Evolutionary conservation across 2,113 vertebrate species (phyloP).

Genomic region (human): DNA sequence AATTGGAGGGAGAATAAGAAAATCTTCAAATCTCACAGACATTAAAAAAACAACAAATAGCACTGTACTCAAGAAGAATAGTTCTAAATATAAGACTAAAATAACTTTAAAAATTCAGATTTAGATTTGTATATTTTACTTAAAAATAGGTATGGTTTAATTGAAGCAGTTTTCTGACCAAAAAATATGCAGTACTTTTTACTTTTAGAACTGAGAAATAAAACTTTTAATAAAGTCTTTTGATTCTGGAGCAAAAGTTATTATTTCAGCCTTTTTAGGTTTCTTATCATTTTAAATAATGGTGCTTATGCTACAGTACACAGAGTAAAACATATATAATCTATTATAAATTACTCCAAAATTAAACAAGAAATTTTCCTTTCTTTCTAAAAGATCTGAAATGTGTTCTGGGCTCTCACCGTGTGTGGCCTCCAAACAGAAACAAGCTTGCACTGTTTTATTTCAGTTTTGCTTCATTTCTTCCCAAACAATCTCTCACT

Average conservation of each 20-base stretch:
- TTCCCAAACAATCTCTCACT: constrained; percentile 83
- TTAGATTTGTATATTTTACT: not conserved
- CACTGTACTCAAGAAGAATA: not conserved
- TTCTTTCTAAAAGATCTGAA: constrained; percentile 76
- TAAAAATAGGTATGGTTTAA: not conserved
- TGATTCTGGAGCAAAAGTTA: not conserved
- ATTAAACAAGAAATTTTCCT: constrained; percentile 82
- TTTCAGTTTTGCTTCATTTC: constrained; percentile 87
- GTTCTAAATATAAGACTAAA: not conserved
- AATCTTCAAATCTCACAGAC: not conserved
- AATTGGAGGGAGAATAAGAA: not conserved
- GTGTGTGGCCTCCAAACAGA: constrained; percentile 84
- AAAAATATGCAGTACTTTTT: not conserved
- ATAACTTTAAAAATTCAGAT: not conserved
- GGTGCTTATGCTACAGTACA: constrained; percentile 68
- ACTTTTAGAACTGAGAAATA: not conserved
- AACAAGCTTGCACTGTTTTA: constrained; percentile 84
- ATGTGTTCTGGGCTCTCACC: constrained; percentile 59
- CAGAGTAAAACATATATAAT: constrained; percentile 63
- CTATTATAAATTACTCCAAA: constrained; percentile 78
- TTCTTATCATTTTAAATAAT: constrained; percentile 63
- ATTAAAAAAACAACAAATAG: not conserved
- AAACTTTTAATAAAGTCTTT: constrained; percentile 8
- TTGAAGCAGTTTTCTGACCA: not conserved
- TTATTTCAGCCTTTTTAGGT: constrained; percentile 39